Evolutionary conservation across 2,888 invertebrate genomes (phyloP), one percentile per base, ranked within the genome.

Genomic region (Pheosia tremula): DNA sequence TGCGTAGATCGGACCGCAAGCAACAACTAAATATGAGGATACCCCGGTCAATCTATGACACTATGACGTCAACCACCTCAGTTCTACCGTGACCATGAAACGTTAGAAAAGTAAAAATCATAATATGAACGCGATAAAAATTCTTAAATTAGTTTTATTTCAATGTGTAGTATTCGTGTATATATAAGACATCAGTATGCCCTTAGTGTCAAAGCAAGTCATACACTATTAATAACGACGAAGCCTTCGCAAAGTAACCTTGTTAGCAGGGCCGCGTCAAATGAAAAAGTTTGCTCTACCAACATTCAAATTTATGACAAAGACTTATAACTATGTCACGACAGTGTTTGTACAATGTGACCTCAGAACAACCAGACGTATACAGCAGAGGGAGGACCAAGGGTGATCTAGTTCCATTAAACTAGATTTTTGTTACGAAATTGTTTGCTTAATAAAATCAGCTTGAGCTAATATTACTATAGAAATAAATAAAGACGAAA

Each of bases 321-420:
- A 53, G 7, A 49, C 39, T 49, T 59, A 24, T 24, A 43, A 57
- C 49, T 39, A 11, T 24, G 65, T 57, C 69, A 53, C 54, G 39
- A 50, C 59, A 65, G 39, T 55, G 53, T 53, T 38, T 53, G 11
- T 37, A 53, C 53, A 56, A 64, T 59, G 59, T 59, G 38, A 43
- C 56, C n/a, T 65, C 43, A 53, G 43, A 47, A 57, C 24, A 7
- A 24, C 13, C 5, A 50, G 50, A 50, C 13, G 41, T 41, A 8
- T 43, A 43, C n/a, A n/a, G 24, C 24, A 24, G 24, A 24, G 24
- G 24, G 10, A n/a, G 47, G 49, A 49, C n/a, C 50, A 50, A 50
- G 50, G 50, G 6, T 50, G 6, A 47, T 47, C 47, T 47, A 9
- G 3, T 13, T 49, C 6, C 7, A 7, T 6, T 24, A 50, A 24